Percentiles rank a stretch among this genome's conserved stretches.
phyloP scores from a whole-genome alignment of 2,113 vertebrate genomes.

The Paradoxurus hermaphroditus region DNA sequence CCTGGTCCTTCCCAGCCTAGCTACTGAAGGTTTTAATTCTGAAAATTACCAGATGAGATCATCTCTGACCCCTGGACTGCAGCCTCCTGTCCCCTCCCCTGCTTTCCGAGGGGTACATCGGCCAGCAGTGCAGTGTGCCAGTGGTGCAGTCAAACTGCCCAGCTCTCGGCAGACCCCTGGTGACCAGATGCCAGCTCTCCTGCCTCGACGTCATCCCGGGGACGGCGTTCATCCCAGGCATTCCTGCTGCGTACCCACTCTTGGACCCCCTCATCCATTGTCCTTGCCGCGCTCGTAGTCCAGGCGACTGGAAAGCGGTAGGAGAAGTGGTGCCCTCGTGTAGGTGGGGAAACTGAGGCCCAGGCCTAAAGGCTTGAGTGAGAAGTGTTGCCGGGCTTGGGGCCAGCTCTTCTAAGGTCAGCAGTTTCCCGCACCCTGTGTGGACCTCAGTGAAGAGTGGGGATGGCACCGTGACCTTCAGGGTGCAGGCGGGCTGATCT shows the following conservation, averaged over 20 bases:
- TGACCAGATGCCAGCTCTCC: neutral
- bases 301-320: neutral
- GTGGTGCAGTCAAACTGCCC: neutral
- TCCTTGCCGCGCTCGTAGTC: no score
- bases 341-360: neutral
- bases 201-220: neutral
- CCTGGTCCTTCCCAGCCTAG: neutral
- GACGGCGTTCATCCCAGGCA: no score
- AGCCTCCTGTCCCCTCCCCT: neutral
- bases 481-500: neutral
- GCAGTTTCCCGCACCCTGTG: neutral
- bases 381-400: neutral
- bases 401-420: neutral
- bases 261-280: neutral
- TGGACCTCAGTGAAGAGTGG: neutral
- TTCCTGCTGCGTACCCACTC: neutral
- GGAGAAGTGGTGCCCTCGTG: neutral
- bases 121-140: neutral
- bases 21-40: neutral
- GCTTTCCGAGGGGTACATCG: neutral
- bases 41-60: slow-evolving; percentile 50
- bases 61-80: neutral
- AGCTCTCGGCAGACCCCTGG: neutral
- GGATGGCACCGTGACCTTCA: neutral
- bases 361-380: neutral